Evolutionary conservation across 2,888 invertebrate species (phyloP), one percentile per base, ranked within the genome.

Genomic region (Drosophila pseudotalamancana): DNA sequence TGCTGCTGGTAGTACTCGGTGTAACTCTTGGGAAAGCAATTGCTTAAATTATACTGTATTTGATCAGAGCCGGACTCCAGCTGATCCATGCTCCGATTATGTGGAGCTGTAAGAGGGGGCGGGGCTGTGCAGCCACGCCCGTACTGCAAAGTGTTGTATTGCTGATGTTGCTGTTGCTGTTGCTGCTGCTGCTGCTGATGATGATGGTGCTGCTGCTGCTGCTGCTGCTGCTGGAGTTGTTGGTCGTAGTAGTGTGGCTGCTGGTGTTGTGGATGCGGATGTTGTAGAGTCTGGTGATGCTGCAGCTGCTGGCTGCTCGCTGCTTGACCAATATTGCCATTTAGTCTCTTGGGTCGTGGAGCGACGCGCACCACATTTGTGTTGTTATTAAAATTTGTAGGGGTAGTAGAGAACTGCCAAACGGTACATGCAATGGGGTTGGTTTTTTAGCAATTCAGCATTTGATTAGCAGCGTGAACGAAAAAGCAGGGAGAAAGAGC

Each of bases 301-400:
- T 89, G 90, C 88, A 91, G 84, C 88, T 89, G 90, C 87, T 90
- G 86, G 84, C 57, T 85, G 87, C 56, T 89, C 86, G 89, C 89
- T 72, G 89, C 89, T 87, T 75, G 90, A 81, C 82, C 84, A 89
- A 91, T 87, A 90, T 84, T 78, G 89, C 83, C 87, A 90, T 89
- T 88, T 67, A 90, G 88, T 90, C 90, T 86, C 89, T 91, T 91
- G 87, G 90, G 89, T 87, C 90, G 90, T 89, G 91, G 91, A 71
- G 90, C 89, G 87, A 90, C 88, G 89, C 90, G 91, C 87, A 90
- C 75, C 93, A 91, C 77, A 94, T 93, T 91, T 92, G 84, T 92
- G 94, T 94, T 94, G 93, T 93, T 90, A 93, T 92, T 90, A 93
- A 93, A 90, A 93, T 92, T 87, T 93, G 92, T 93, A 93, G 93